phyloP scores from a whole-genome alignment of 2,113 vertebrate genomes.

The Bufo bufo region DNA sequence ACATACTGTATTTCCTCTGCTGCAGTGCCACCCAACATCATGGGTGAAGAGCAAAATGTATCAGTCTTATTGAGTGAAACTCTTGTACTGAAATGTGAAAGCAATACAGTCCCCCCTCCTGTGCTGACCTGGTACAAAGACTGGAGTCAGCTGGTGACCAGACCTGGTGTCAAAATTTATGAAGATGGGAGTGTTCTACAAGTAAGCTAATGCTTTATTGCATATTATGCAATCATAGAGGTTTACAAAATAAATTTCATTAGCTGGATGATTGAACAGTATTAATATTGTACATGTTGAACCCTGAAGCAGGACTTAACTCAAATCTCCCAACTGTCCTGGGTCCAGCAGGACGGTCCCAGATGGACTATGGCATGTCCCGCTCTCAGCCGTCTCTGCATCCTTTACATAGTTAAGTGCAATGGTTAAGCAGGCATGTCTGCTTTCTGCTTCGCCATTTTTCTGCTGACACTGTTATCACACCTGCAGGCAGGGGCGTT shows the following conservation, averaged over 20 bases:
- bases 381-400: too few species aligned
- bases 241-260: not conserved
- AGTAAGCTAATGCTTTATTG: slow-evolving; percentile 69
- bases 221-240: not conserved
- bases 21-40: slow-evolving; percentile 91
- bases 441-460: too few species aligned
- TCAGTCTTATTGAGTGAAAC: slow-evolving; percentile 78
- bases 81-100: slow-evolving; percentile 82
- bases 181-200: slow-evolving; percentile 82
- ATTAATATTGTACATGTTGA: not conserved
- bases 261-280: not conserved
- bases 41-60: slow-evolving; percentile 91
- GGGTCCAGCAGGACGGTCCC: too few species aligned
- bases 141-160: slow-evolving; percentile 81
- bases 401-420: too few species aligned
- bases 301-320: not conserved
- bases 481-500: too few species aligned
- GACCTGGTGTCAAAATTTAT: slow-evolving; percentile 80
- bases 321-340: too few species aligned
- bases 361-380: too few species aligned
- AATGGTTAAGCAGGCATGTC: too few species aligned
- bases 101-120: slow-evolving; percentile 85
- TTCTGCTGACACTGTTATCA: too few species aligned
- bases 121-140: slow-evolving; percentile 86
- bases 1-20: not conserved